Evolutionary conservation across 2,888 invertebrate species (phyloP).

Genomic region (Coenonympha glycerion): DNA sequence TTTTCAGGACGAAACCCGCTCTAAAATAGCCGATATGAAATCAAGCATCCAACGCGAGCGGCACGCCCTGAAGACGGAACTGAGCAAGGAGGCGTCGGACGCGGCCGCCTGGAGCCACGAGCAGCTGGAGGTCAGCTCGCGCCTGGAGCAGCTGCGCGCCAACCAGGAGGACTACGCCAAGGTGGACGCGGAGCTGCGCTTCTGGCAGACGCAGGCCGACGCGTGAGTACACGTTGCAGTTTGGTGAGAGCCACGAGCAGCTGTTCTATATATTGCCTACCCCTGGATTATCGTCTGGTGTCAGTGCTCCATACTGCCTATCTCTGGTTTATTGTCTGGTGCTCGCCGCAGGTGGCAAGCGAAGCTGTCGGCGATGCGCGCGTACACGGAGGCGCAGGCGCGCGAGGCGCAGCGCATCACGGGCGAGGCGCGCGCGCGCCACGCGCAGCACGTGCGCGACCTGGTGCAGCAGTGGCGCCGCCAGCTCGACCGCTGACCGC

Average conservation of each 20-base stretch:
- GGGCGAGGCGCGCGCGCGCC: conserved; percentile 27
- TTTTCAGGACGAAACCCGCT: conserved; percentile 47
- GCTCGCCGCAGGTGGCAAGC: conserved; percentile 51
- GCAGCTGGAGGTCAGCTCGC: conserved; percentile 25
- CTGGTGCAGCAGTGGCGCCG: conserved; percentile 32
- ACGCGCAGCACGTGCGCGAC: conserved; percentile 25
- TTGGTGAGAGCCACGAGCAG: not conserved
- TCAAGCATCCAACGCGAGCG: conserved; percentile 38
- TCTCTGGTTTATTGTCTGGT: no score
- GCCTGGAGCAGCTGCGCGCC: conserved; percentile 17
- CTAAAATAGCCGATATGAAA: conserved; percentile 43
- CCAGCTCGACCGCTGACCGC: conserved; percentile 21
- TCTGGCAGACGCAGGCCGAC: conserved; percentile 47
- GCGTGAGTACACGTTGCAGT: not conserved
- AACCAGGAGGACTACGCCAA: conserved; percentile 21
- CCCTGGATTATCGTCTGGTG: no score
- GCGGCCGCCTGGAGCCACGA: conserved; percentile 33
- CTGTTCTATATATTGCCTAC: no score
- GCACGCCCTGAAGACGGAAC: conserved; percentile 36
- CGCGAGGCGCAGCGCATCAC: conserved; percentile 26
- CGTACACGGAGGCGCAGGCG: conserved; percentile 37
- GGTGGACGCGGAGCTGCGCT: conserved; percentile 27
- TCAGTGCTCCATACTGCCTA: no score
- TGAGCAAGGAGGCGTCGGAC: conserved; percentile 33
- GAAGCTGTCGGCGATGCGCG: conserved; percentile 36